These are phyloP conservation scores for Spodoptera picta DNA, from an alignment of 2,888 invertebrate species.

Conservation along the genomic window DNA sequence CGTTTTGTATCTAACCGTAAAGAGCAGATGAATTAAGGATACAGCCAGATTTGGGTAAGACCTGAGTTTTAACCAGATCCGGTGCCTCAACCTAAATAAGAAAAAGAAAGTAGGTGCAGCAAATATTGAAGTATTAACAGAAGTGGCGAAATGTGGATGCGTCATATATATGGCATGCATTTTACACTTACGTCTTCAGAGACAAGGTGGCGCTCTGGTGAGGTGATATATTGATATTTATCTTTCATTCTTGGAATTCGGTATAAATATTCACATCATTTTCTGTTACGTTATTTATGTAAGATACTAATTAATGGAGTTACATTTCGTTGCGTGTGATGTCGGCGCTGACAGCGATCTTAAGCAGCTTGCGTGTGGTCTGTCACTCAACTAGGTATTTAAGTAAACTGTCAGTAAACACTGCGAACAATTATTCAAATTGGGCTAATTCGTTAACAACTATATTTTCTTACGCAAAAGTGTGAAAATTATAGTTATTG, in stretches of 20 bases:
- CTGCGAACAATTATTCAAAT: slow-evolving; percentile 43
- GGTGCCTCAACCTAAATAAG: no score
- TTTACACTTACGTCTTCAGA: no score
- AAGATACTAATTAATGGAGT: slow-evolving; percentile 1
- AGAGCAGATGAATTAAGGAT: no score
- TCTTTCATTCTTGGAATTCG: neutral
- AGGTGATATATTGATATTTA: neutral
- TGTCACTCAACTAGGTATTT: neutral
- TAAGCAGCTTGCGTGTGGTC: slow-evolving; percentile 40
- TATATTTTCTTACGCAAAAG: slow-evolving; percentile 50
- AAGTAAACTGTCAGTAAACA: slow-evolving; percentile 35
- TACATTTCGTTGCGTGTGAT: slow-evolving; percentile 6
- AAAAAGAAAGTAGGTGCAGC: no score
- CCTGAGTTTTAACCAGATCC: no score
- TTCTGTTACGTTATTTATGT: slow-evolving; percentile 3
- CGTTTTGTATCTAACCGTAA: no score
- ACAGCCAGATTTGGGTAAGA: no score
- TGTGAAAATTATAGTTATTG: slow-evolving; percentile 39
- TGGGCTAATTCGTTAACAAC: slow-evolving; percentile 49
- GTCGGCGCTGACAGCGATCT: neutral
- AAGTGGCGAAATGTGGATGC: no score
- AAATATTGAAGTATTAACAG: no score
- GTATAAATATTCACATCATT: no score
- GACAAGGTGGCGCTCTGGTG: no score
- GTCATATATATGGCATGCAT: no score